Percentiles rank a stretch among this genome's conserved stretches.
phyloP scores from a whole-genome alignment of 2,888 invertebrate species.

The Biston stratarius region DNA sequence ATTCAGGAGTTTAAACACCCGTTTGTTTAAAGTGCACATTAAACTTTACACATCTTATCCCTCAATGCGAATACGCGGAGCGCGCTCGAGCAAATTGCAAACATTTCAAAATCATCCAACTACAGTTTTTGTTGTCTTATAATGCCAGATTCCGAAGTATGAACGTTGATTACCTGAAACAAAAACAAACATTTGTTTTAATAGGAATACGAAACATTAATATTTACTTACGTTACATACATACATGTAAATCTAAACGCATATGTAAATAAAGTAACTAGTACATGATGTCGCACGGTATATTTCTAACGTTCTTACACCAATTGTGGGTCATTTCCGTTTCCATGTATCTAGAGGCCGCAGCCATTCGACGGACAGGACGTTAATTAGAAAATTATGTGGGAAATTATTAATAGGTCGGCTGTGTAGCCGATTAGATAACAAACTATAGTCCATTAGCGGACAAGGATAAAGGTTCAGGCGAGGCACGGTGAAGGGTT shows the following conservation, averaged over 20 bases:
- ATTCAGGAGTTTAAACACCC: slow-evolving; percentile 58
- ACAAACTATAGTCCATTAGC: slow-evolving; percentile 84
- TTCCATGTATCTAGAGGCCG: slow-evolving; percentile 67
- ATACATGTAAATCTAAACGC: slow-evolving; percentile 41
- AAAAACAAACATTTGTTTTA: slow-evolving; percentile 65
- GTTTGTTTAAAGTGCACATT: slow-evolving; percentile 59
- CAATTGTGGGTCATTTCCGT: slow-evolving; percentile 73
- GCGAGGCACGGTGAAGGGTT: slow-evolving; percentile 50
- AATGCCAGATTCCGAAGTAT: slow-evolving; percentile 49
- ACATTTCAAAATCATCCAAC: slow-evolving; percentile 48
- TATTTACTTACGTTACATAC: slow-evolving; percentile 24
- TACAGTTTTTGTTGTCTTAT: slow-evolving; percentile 55
- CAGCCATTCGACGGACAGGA: slow-evolving; percentile 69
- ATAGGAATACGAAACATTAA: slow-evolving; percentile 47
- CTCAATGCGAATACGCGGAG: slow-evolving; percentile 58
- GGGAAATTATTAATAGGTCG: slow-evolving; percentile 84
- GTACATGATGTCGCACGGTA: slow-evolving; percentile 47
- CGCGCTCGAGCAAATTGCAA: slow-evolving; percentile 52
- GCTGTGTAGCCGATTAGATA: slow-evolving; percentile 84
- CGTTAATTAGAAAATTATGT: slow-evolving; percentile 85
- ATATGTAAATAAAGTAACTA: slow-evolving; percentile 59
- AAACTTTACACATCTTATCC: slow-evolving; percentile 57
- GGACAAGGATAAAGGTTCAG: slow-evolving; percentile 68
- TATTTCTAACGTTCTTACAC: slow-evolving; percentile 52
- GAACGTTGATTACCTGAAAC: slow-evolving; percentile 75